Base-by-base conservation (phyloP, 2,113 vertebrate genomes). In the Herpailurus yagouaroundi region DNA sequence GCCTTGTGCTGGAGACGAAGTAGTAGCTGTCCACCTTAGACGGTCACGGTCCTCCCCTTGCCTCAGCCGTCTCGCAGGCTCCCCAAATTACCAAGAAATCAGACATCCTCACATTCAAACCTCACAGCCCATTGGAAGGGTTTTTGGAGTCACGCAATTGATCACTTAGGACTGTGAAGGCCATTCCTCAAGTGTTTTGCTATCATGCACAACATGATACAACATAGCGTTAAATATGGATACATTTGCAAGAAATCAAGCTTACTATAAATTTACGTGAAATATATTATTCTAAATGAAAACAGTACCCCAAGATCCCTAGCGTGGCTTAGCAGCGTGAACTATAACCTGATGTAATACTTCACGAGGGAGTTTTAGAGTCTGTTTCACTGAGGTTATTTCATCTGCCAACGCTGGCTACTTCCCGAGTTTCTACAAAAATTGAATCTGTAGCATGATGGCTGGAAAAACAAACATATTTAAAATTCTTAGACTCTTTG, bases 401-500 rank as follows among this genome's bases (percentile, higher is more conserved):
- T 86, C 41, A 88, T n/a, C 66, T 52, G 64, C n/a, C 90, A 87
- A 60, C 38, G 33, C 52, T 86, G 21, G 36, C 68, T 87, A 84
- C 63, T 81, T 95, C 10, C 50, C 45, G 45, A 94, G 45, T 93
- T 95, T 95, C 57, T 89, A 50, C 45, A 45, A 74, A 86, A 96
- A 82, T 45, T 38, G 27, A 95, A 89, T 60, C 91, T 76, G 38
- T 92, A 79, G 7, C 55, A 80, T 41, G 23, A 84, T 52, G 33
- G 7, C 19, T 95, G 63, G 52, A 95, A 97, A 95, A 95, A 84
- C 76, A 97, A 94, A 83, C 73, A 87, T 73, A 76, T 74, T 96
- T 93, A 77, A 97, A 95, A 97, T 93, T 83, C 63, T 50, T 71
- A 88, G 45, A 69, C 55, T 74, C 64, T 95, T 89, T 74, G 55